A percentile compares a stretch with the other conserved stretches of the same genome.
These are phyloP conservation scores for Nanorana parkeri DNA, from an alignment of 2,113 vertebrate species.

Conservation along the genomic window DNA sequence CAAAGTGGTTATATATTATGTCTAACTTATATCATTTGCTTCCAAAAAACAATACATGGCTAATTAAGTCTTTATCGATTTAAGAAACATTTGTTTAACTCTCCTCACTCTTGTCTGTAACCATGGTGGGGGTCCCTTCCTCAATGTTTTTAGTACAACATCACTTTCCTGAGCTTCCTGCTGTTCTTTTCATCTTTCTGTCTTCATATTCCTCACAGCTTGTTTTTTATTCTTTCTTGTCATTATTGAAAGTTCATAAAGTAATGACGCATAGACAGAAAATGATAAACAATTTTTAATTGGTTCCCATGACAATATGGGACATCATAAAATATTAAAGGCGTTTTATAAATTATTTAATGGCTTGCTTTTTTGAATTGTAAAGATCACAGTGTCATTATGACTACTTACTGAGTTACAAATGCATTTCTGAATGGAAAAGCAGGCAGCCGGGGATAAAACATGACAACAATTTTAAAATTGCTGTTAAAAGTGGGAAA, in stretches of 20 bases:
- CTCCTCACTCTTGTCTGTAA: background rate
- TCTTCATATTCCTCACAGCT: conserved; percentile 32
- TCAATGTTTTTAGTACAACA: conserved; percentile 15
- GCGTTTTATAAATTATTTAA: conserved; percentile 45
- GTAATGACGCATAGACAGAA: conserved; percentile 20
- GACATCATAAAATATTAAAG: conserved; percentile 46
- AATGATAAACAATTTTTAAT: conserved; percentile 56
- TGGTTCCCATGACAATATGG: conserved; percentile 55
- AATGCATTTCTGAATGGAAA: conserved; percentile 9
- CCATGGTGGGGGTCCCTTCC: conserved; percentile 1
- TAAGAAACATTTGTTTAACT: conserved; percentile 26
- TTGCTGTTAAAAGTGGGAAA: background rate
- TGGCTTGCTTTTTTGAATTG: conserved; percentile 18
- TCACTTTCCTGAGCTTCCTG: conserved; percentile 26
- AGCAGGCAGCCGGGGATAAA: background rate
- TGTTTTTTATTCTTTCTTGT: conserved; percentile 46
- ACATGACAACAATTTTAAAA: background rate
- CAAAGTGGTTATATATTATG: background rate
- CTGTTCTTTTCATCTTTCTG: conserved; percentile 51
- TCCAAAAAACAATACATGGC: background rate
- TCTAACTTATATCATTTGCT: background rate
- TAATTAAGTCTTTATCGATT: background rate
- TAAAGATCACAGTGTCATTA: conserved; percentile 45
- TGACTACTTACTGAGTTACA: conserved; percentile 1
- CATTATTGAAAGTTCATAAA: conserved; percentile 53